These are phyloP conservation scores for Nesometra sesokonis DNA, from an alignment of 35 echinoderm and acorn worm species.

Conservation along the genomic window DNA sequence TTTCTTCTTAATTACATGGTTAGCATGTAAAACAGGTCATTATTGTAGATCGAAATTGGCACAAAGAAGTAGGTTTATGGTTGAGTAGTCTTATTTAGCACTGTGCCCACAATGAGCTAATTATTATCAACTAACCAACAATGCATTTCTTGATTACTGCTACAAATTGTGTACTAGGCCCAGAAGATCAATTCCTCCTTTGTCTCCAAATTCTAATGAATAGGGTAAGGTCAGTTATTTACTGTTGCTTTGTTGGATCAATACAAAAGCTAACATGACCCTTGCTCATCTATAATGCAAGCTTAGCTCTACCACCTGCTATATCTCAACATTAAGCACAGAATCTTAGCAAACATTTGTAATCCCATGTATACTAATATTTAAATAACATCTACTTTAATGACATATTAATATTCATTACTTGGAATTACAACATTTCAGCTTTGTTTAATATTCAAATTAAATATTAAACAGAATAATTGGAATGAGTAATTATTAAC, in stretches of 20 bases:
- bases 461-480: too few species aligned
- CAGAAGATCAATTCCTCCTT: neutral
- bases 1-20: too few species aligned
- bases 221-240: neutral
- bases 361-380: neutral
- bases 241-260: neutral
- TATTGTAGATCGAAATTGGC: neutral
- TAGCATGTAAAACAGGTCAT: neutral
- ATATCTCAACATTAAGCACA: neutral
- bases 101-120: neutral
- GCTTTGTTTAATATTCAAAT: too few species aligned
- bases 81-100: neutral
- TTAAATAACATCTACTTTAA: neutral
- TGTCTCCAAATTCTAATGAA: neutral
- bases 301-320: neutral
- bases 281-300: neutral
- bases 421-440: neutral
- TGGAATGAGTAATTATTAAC: too few species aligned
- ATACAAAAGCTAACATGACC: neutral
- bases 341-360: neutral
- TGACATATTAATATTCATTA: neutral
- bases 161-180: neutral
- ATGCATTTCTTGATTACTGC: neutral
- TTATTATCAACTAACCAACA: neutral
- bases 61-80: neutral